These are phyloP conservation scores for Gila robusta DNA, from an alignment of 2,797 vertebrate genomes.

Conservation along the genomic window DNA sequence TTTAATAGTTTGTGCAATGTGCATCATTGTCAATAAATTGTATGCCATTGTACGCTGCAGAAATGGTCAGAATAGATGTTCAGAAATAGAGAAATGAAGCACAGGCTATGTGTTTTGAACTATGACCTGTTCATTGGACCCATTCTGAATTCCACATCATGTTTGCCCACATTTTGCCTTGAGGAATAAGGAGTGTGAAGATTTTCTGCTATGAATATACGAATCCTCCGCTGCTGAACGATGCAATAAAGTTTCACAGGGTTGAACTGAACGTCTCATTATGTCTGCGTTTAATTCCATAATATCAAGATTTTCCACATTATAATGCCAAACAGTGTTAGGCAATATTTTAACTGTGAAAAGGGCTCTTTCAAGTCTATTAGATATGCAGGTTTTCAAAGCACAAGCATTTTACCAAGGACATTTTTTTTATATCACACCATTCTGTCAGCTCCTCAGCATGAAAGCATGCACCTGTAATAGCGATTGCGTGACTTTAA, in stretches of 20 bases:
- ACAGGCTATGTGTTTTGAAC: constrained; percentile 26
- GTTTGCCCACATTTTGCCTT: constrained; percentile 39
- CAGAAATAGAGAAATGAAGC: constrained; percentile 26
- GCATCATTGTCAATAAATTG: constrained; percentile 12
- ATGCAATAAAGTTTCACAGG: constrained; percentile 18
- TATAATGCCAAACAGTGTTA: constrained; percentile 28
- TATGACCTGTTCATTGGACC: constrained; percentile 23
- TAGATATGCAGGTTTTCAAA: constrained; percentile 27
- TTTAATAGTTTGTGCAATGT: constrained; percentile 31
- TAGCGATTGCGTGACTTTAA: neutral
- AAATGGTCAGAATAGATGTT: neutral
- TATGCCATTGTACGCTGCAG: neutral
- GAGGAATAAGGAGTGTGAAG: neutral
- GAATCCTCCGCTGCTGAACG: neutral
- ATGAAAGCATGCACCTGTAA: constrained; percentile 8
- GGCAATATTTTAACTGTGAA: constrained; percentile 3
- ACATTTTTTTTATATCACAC: constrained; percentile 9
- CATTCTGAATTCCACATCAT: constrained; percentile 30
- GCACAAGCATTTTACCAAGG: neutral
- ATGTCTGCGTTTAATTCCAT: constrained; percentile 23
- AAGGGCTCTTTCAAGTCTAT: neutral
- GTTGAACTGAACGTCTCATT: constrained; percentile 22
- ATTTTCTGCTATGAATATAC: constrained; percentile 8
- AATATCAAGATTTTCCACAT: constrained; percentile 26
- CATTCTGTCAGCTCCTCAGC: constrained; percentile 5